Evolutionary conservation across 2,888 invertebrate species (phyloP), one percentile per base, ranked within the genome.

Genomic region (Tipula confusa): DNA sequence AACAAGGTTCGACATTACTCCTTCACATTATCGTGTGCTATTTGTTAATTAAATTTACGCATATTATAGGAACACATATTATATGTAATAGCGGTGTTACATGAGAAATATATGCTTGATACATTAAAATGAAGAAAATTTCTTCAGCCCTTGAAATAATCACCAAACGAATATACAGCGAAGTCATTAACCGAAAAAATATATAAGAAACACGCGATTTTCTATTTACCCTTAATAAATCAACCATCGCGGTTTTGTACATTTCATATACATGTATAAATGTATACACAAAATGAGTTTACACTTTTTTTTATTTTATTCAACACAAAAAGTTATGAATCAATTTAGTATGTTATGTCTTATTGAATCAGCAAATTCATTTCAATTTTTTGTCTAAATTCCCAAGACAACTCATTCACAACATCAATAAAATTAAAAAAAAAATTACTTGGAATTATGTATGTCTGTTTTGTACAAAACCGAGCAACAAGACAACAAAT

Each of bases 351-450:
- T 43, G 43, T 43, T 43, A 15, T 64, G 24, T 64, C 7, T 64
- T 64, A 64, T 64, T 64, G 64, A 64, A 64, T 64, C 64, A 64
- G 24, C 64, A 24, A 24, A 64, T 11, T 33, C 11, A 33, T n/a
- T n/a, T n/a, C n/a, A 38, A 2, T 43, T 43, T 64, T 64, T 64
- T 64, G 64, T 24, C 64, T 64, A 64, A 64, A 64, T 64, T 64
- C 64, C 64, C 64, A 64, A 64, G 64, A 64, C 64, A 64, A 64
- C 64, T 64, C 64, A 64, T 64, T 64, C 64, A 64, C 64, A 64
- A 64, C 24, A 64, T 24, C 64, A 6, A 64, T 64, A 64, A 64
- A n/a, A n/a, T n/a, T n/a, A n/a, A 64, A 64, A 43, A n/a, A 7
- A 4, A 64, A 24, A 18, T 48, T 64, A 64, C 64, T 64, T 24